Evolutionary conservation across 2,888 invertebrate genomes (phyloP).

Genomic region (Philereme vetulata): DNA sequence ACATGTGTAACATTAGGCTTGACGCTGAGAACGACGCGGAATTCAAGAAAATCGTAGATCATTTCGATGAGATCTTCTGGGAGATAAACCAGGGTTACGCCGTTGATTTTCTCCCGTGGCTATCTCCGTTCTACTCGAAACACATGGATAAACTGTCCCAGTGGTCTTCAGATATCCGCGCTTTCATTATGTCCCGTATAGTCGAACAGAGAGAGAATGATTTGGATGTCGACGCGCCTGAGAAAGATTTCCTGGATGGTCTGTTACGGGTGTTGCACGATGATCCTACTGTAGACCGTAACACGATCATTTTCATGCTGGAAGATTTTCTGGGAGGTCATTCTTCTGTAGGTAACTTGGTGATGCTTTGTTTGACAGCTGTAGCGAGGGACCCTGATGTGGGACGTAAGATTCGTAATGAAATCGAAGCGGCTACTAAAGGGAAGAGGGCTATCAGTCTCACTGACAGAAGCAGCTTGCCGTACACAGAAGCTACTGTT

Average conservation of each 20-base stretch:
- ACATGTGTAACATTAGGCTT: slow-evolving; percentile 93
- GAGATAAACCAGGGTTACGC: slow-evolving; percentile 96
- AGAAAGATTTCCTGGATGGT: slow-evolving; percentile 92
- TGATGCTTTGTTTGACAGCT: slow-evolving; percentile 89
- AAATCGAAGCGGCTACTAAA: slow-evolving; percentile 86
- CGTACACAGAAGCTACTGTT: slow-evolving; percentile 92
- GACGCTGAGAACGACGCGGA: slow-evolving; percentile 85
- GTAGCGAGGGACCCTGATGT: slow-evolving; percentile 87
- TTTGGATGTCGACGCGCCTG: slow-evolving; percentile 84
- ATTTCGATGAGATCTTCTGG: slow-evolving; percentile 95
- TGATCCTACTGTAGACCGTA: slow-evolving; percentile 87
- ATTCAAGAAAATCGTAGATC: slow-evolving; percentile 87
- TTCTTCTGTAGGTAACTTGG: slow-evolving; percentile 93
- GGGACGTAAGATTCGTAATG: slow-evolving; percentile 86
- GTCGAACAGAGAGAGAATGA: slow-evolving; percentile 83
- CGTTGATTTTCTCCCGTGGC: slow-evolving; percentile 93
- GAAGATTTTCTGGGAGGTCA: slow-evolving; percentile 96
- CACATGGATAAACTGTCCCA: slow-evolving; percentile 87
- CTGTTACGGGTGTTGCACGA: slow-evolving; percentile 87
- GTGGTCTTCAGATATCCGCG: slow-evolving; percentile 88
- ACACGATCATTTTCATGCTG: slow-evolving; percentile 91
- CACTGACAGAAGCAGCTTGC: slow-evolving; percentile 86
- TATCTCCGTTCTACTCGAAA: slow-evolving; percentile 87
- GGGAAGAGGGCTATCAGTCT: slow-evolving; percentile 84
- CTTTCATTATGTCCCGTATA: slow-evolving; percentile 89